Conservation (phyloP, 2,797 vertebrate genomes). For the Crenichthys baileyi region DNA sequence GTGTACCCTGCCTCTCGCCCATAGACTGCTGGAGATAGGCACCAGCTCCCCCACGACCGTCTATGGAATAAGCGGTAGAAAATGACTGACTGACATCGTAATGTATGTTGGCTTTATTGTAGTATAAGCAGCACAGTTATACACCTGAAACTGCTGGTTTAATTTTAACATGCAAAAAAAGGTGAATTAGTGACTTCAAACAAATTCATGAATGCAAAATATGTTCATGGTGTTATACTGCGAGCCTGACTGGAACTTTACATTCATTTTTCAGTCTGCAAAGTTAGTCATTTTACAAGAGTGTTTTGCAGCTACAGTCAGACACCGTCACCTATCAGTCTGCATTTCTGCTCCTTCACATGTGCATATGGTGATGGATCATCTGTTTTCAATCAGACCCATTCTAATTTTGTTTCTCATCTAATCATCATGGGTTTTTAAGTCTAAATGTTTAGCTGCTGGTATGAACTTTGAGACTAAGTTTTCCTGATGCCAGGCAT, state of each 20-base stretch:
- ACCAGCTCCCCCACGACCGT: no score
- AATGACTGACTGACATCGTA: no score
- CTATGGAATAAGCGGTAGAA: no score
- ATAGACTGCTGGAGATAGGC: no score
- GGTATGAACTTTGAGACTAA: background rate
- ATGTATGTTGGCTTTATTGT: conserved; percentile 3
- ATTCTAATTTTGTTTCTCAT: background rate
- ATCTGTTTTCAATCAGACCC: background rate
- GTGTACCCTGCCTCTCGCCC: no score
- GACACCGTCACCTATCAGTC: background rate
- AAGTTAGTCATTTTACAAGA: background rate
- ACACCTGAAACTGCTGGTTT: conserved; percentile 28
- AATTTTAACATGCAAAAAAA: background rate
- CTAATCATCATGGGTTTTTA: conserved; percentile 41
- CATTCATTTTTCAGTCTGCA: background rate
- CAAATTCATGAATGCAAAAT: conserved; percentile 7
- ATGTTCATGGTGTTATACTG: background rate
- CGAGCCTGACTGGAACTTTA: background rate
- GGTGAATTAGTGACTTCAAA: background rate
- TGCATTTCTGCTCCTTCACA: background rate
- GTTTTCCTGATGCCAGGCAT: conserved; percentile 1
- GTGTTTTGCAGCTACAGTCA: background rate
- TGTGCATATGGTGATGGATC: background rate
- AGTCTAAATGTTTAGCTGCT: conserved; percentile 21
- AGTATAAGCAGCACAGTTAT: conserved; percentile 7